Conservation (phyloP, 2,797 vertebrate species). For the Vultur gryphus region DNA sequence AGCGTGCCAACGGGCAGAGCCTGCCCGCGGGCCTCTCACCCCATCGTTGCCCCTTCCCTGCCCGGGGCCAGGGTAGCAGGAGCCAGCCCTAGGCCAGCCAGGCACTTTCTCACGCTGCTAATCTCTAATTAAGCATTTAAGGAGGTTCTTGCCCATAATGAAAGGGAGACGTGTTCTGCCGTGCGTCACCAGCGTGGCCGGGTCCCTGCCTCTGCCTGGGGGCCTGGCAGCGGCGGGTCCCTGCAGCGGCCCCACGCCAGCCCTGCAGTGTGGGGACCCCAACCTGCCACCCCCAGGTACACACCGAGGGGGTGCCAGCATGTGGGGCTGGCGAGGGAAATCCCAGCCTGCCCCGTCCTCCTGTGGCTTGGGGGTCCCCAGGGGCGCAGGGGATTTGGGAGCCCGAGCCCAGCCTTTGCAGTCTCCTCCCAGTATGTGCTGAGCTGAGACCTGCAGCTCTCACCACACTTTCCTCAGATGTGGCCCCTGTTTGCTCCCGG, state of each 20-base stretch:
- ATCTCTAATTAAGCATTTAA: background rate
- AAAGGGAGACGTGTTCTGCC: background rate
- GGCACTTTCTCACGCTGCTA: conserved; percentile 7
- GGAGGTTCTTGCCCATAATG: conserved; percentile 8
- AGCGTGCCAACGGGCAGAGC: background rate
- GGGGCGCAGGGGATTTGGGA: background rate
- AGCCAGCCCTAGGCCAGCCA: background rate
- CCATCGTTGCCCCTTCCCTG: background rate
- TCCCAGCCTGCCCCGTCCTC: background rate
- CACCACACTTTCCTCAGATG: rapidly evolving
- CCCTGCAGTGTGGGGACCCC: background rate
- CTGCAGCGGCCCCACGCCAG: background rate
- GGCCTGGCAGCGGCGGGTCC: background rate
- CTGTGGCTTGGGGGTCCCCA: rapidly evolving
- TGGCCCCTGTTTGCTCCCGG: background rate
- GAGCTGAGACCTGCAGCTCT: background rate
- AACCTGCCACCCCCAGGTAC: background rate
- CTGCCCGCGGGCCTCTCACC: background rate
- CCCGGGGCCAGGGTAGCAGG: background rate
- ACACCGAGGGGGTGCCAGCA: background rate
- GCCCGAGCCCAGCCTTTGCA: background rate
- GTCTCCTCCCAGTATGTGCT: background rate
- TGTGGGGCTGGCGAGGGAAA: rapidly evolving
- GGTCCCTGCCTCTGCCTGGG: background rate
- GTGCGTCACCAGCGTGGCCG: background rate